Evolutionary conservation across 1,140 invertebrate genomes (phyloP).

Genomic region (Rhopalosiphum maidis): DNA sequence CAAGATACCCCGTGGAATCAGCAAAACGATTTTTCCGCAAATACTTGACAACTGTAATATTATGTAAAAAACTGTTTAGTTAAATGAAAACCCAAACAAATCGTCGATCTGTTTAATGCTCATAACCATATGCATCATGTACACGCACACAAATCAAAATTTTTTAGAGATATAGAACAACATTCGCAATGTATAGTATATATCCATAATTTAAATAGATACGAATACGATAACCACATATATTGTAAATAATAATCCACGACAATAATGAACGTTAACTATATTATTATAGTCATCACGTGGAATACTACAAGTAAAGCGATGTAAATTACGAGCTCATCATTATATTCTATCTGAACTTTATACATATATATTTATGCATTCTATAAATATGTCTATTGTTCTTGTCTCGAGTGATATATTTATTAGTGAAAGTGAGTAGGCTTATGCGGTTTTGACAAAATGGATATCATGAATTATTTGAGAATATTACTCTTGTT

Average conservation of each 20-base stretch:
- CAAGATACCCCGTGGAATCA: neutral
- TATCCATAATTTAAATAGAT: too few species aligned
- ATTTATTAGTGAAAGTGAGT: too few species aligned
- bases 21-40: neutral
- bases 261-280: neutral
- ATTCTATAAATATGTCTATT: too few species aligned
- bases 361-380: neutral
- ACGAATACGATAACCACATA: too few species aligned
- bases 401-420: too few species aligned
- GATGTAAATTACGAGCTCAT: neutral
- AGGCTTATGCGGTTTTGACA: too few species aligned
- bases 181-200: neutral
- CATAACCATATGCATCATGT: neutral
- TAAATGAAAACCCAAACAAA: neutral
- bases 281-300: neutral
- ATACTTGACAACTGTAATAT: neutral
- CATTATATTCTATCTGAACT: neutral
- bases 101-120: neutral
- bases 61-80: neutral
- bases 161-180: neutral
- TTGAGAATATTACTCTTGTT: too few species aligned
- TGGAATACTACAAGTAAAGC: neutral
- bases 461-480: too few species aligned
- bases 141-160: neutral
- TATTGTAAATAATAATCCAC: neutral